phyloP scores from a whole-genome alignment of 2,797 vertebrate species.

The Microcaecilia unicolor region DNA sequence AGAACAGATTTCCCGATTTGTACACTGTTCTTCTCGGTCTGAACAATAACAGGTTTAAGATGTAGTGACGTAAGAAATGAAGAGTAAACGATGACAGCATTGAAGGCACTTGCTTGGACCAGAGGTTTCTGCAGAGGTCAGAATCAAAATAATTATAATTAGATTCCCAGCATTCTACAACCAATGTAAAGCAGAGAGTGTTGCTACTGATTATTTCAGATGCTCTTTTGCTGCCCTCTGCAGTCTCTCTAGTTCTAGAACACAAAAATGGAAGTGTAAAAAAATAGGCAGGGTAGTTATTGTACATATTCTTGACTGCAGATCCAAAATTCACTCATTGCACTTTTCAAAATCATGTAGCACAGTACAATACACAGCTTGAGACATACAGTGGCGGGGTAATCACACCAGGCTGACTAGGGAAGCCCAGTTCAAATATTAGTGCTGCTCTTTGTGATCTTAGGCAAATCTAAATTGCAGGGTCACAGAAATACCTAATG shows the following conservation, averaged over 20 bases:
- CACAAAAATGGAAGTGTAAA: constrained; percentile 42
- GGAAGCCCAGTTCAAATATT: no score
- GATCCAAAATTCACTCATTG: no score
- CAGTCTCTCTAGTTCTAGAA: constrained; percentile 61
- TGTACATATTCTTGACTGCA: no score
- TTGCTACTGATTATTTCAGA: constrained; percentile 31
- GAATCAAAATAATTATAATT: constrained; percentile 45
- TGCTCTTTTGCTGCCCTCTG: constrained; percentile 42
- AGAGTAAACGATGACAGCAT: constrained; percentile 41
- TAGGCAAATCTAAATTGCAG: no score
- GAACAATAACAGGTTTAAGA: constrained; percentile 39
- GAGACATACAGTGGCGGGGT: no score
- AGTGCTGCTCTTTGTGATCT: no score
- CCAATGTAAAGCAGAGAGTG: constrained; percentile 28
- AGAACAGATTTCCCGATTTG: no score
- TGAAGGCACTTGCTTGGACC: constrained; percentile 29
- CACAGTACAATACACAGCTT: no score
- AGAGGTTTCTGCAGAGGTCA: constrained; percentile 33
- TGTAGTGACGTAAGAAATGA: constrained; percentile 39
- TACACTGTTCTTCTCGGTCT: constrained; percentile 26
- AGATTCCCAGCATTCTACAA: constrained; percentile 39
- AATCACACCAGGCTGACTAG: no score
- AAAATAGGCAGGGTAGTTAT: no score
- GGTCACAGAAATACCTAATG: no score
- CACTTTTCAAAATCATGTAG: no score